Base-by-base conservation (phyloP, 2,797 vertebrate genomes). In the Pseudocheirus occidentalis region DNA sequence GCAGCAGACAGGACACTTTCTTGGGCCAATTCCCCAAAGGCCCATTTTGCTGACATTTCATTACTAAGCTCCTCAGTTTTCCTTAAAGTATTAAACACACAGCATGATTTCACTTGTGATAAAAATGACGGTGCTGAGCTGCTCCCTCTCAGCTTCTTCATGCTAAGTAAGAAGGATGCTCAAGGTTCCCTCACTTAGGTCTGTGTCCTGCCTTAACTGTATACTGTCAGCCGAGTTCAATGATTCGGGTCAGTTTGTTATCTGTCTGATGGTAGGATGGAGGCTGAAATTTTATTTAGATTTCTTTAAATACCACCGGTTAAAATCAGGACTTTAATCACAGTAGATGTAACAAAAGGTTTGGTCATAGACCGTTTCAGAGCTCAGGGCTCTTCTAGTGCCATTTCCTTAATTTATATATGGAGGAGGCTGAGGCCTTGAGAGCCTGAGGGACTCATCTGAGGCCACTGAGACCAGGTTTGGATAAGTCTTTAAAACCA, bases 1-100 rank as follows among this genome's bases (percentile, higher is more conserved):
- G 94, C 91, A 66, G 11, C 1, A 92, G 53, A 40, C 62, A 94
- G 28, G 50, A 96, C 94, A 95, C 81, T 93, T 89, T 95, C 92
- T 13, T 81, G 94, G 94, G 92, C 91, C 0, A 7, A 54, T 55
- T 92, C 9, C 56, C 56, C 24, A 94, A 94, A 93, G 46, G 50
- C 13, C 9, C 46, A 62, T 18, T 92, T 96, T 95, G 94, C 96
- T 46, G 93, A 91, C 4, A 56, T 53, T 53, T 24, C 55, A 4
- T 90, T 90, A 92, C 1, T n/a, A 10, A 50, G 28, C 14, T 24
- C 55, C 14, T 91, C 52, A 24, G 56, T 73, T 97, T 55, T 91
- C 93, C 96, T 93, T n/a, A 93, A n/a, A 55, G 9, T n/a, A 91
- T 73, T n/a, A 9, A 40, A 7, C 18, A 21, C 0, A 5, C 3